Evolutionary conservation across 2,113 vertebrate species (phyloP).

Genomic region (Papio anubis): DNA sequence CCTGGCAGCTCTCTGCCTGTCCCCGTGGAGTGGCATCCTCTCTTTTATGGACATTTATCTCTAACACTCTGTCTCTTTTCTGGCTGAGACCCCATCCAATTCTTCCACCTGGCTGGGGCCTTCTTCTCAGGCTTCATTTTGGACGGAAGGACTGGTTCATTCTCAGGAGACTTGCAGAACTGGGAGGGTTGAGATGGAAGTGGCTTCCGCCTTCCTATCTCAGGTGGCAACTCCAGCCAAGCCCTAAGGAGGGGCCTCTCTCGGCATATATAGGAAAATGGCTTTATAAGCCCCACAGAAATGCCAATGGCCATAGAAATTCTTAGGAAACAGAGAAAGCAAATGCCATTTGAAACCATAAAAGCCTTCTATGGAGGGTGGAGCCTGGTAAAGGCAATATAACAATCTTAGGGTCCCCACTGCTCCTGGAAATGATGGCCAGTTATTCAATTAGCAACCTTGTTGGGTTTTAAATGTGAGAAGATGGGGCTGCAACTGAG

Average conservation of each 20-base stretch:
- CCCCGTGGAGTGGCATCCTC: not conserved
- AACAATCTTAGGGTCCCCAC: not conserved
- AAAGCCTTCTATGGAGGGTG: not conserved
- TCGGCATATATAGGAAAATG: rapidly evolving
- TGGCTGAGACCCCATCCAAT: not conserved
- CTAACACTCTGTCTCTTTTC: not conserved
- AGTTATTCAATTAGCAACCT: not conserved
- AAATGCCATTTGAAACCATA: not conserved
- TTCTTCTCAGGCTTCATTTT: not conserved
- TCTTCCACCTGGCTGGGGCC: not conserved
- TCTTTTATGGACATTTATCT: not conserved
- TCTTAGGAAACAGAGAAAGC: not conserved
- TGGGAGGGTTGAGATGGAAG: not conserved
- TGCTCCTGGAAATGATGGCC: not conserved
- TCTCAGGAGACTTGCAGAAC: not conserved
- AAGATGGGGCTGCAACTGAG: not conserved
- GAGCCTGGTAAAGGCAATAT: not conserved
- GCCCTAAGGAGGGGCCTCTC: too few relatives aligned
- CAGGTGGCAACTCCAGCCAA: not conserved
- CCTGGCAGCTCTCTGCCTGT: not conserved
- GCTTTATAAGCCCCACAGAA: not conserved
- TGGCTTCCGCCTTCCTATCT: not conserved
- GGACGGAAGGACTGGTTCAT: not conserved
- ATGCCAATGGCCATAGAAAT: not conserved
- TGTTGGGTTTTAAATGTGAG: not conserved